Evolutionary conservation across 2,888 invertebrate genomes (phyloP).

Genomic region (Saturnia pavonia): DNA sequence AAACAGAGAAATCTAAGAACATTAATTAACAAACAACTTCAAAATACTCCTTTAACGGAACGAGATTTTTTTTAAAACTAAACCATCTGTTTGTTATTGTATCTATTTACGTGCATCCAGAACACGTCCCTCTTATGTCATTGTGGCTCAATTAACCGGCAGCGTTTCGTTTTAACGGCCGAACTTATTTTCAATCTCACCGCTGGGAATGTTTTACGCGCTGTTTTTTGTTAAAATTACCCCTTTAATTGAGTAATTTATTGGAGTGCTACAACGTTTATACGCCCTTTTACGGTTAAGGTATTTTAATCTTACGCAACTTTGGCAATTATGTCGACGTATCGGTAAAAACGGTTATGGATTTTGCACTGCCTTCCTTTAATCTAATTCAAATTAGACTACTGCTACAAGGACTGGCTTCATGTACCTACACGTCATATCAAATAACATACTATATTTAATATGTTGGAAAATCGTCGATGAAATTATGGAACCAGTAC

Average conservation of each 20-base stretch:
- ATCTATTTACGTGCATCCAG: slow-evolving; percentile 69
- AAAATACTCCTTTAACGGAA: slow-evolving; percentile 6
- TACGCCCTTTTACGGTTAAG: slow-evolving; percentile 34
- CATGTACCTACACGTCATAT: no score
- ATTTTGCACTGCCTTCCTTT: background rate
- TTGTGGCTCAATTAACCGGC: slow-evolving; percentile 71
- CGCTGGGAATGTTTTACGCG: slow-evolving; percentile 31
- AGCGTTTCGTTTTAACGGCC: slow-evolving; percentile 61
- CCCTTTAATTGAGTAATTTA: slow-evolving; percentile 67
- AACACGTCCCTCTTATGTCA: slow-evolving; percentile 56
- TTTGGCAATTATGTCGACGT: background rate
- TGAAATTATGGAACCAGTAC: no score
- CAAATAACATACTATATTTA: no score
- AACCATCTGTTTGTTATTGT: slow-evolving; percentile 73
- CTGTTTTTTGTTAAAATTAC: slow-evolving; percentile 59
- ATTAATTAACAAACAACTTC: background rate
- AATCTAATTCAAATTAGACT: background rate
- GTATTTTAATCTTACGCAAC: slow-evolving; percentile 13
- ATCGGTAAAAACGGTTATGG: background rate
- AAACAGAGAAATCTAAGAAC: background rate
- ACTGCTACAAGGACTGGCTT: no score
- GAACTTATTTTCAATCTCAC: slow-evolving; percentile 60
- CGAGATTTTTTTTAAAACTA: slow-evolving; percentile 49
- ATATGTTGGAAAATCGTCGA: no score
- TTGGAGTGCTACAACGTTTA: slow-evolving; percentile 50